Conservation (phyloP, 2,888 invertebrate species). For the Stenodera caucasica region DNA sequence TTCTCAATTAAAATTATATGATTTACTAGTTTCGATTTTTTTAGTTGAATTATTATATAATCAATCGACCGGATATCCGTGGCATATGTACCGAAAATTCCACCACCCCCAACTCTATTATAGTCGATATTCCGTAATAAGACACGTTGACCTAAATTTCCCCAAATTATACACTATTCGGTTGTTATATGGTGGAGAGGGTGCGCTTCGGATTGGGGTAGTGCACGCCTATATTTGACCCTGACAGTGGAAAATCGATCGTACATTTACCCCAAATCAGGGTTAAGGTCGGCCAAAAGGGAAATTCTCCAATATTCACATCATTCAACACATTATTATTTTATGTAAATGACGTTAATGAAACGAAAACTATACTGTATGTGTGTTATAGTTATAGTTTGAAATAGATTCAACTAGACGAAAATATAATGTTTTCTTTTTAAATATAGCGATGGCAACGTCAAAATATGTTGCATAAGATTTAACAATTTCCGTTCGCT, state of each 20-base stretch:
- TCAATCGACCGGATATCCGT: constrained; percentile 1
- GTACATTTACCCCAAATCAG: background rate
- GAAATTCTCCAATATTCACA: background rate
- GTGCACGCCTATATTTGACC: no score
- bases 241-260: background rate
- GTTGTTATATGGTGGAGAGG: background rate
- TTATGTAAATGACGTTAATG: background rate
- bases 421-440: constrained; percentile 20
- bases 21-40: background rate
- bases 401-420: constrained; percentile 19
- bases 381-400: constrained; percentile 14
- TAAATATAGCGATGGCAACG: constrained; percentile 20
- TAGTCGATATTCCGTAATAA: no score
- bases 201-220: no score
- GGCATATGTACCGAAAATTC: background rate
- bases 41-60: background rate
- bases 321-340: constrained; percentile 7
- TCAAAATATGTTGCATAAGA: constrained; percentile 22
- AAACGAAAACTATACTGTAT: constrained; percentile 19
- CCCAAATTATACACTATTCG: background rate
- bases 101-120: constrained; percentile 1
- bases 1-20: constrained; percentile 11
- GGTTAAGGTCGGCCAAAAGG: constrained; percentile 10
- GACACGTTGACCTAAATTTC: constrained; percentile 3
- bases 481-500: constrained; percentile 10